Base-by-base conservation (phyloP, 2,113 vertebrate genomes). In the Aramus guarauna region DNA sequence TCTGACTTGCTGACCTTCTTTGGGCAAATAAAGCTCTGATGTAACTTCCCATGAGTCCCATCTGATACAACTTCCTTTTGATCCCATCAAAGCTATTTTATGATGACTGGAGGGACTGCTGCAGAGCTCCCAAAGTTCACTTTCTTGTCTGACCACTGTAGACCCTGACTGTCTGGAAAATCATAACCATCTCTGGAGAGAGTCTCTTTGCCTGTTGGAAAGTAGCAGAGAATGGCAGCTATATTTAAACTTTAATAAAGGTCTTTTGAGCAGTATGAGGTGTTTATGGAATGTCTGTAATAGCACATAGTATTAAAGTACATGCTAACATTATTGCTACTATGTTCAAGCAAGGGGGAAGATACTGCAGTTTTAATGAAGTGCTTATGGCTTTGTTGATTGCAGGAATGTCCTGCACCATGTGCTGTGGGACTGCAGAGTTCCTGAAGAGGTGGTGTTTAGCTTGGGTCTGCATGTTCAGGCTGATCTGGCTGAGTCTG, bases 1-100 rank as follows among this genome's bases (percentile, higher is more conserved):
- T 95, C 92, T 94, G 95, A 91, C 97, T 95, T 79, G 93, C 89
- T 96, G 94, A 97, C 96, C 95, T 95, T 60, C 76, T 96, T 85
- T 71, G 97, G 95, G 89, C 84, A 91, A 95, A 56, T 67, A 92
- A 72, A 91, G 81, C 71, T 76, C 91, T 95, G 95, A 97, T 90
- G 91, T 95, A 97, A 95, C 94, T 93, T 97, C 94, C 96, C 78
- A 21, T 2, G 66, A 88, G 90, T 93, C 92, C 79, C 78, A 90
- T 95, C 78, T 77, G 78, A 88, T 80, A 73, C 62, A 53, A 20
- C 71, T 91, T 95, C 92, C 95, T 94, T 93, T 92, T 94, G 92
- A 96, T 96, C 91, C 89, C 55, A 82, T 94, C 84, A 62, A 60
- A 88, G 77, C 77, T 69, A 41, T 29, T 85, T 95, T 85, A 30